Evolutionary conservation across 2,888 invertebrate genomes (phyloP).

Genomic region (Penaeus monodon): DNA sequence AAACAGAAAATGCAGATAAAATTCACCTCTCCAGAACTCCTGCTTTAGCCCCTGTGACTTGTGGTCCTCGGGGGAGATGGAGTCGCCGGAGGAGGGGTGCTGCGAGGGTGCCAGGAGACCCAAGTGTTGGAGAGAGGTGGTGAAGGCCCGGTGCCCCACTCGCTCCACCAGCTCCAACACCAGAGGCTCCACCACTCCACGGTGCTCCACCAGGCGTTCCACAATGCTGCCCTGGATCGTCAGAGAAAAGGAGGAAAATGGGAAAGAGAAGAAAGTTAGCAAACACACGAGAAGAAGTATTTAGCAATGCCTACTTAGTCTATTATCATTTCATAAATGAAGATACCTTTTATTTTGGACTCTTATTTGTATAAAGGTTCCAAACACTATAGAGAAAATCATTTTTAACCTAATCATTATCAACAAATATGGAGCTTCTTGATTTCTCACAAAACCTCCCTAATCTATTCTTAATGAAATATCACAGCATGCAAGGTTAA

Average conservation of each 20-base stretch:
- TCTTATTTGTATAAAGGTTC: too few relatives aligned
- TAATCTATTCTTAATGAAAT: too few relatives aligned
- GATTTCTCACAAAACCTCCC: too few relatives aligned
- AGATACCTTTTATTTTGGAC: too few relatives aligned
- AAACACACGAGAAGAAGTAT: not conserved
- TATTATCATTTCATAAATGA: not conserved
- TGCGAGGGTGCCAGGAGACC: slow-evolving; percentile 46
- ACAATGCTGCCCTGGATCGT: slow-evolving; percentile 47
- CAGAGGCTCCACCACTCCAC: slow-evolving; percentile 44
- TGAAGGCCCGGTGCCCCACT: slow-evolving; percentile 49
- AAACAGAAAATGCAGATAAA: too few relatives aligned
- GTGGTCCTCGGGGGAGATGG: slow-evolving; percentile 24
- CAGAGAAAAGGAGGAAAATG: not conserved
- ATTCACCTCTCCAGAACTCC: not conserved
- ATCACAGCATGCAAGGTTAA: too few relatives aligned
- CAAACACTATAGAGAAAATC: too few relatives aligned
- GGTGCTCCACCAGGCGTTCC: slow-evolving; percentile 54
- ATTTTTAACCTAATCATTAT: too few relatives aligned
- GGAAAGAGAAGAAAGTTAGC: not conserved
- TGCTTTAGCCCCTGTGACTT: slow-evolving; percentile 30
- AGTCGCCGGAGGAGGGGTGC: slow-evolving; percentile 32
- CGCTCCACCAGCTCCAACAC: slow-evolving; percentile 53
- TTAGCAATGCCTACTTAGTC: not conserved
- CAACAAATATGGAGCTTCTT: too few relatives aligned
- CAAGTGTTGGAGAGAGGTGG: slow-evolving; percentile 44